Base-by-base conservation (phyloP, 2,888 invertebrate genomes). In the Iphiclides podalirius region DNA sequence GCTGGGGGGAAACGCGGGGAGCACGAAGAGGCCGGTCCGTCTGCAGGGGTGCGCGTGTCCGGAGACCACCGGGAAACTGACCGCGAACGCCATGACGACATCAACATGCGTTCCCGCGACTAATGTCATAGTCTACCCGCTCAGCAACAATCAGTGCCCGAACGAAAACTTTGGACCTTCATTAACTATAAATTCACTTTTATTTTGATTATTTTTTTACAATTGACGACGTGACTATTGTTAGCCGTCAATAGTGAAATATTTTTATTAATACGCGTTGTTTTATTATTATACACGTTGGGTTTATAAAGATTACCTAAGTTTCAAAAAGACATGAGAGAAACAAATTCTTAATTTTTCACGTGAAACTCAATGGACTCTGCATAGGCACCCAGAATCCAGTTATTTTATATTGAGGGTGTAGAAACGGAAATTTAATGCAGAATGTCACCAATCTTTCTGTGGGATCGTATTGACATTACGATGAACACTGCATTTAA, bases 51-150 rank as follows among this genome's bases (percentile, higher is more conserved):
- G 36, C 82, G 88, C 52, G 83, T 88, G 45, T 87, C 86, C 38
- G 88, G 88, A 41, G 87, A 87, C 64, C 86, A 87, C 55, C 79
- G 85, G 46, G 85, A 86, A 55, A 70, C 75, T 11, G 85, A 82
- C 55, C 75, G 86, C 39, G 84, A 85, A 60, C 75, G 88, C 23
- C 86, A 87, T 58, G 87, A 88, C 55, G 81, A 87, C 58, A 86
- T 87, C 63, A 78, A 82, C 58, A 73, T 79, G 75, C 83, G 86
- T 66, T 74, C 80, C 47, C 85, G 78, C 53, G 77, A 82, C 60
- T 86, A 66, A 72, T 42, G 14, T 11, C 9, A 38, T 37, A 17
- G 16, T 23, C 34, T 41, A 20, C 42, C 28, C n/a, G n/a, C 14
- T 28, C 48, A 46, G 28, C 31, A 39, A 26, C 34, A 42, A 48